These are phyloP conservation scores for Labeo calbasu DNA, from an alignment of 2,797 vertebrate genomes.

Conservation along the genomic window DNA sequence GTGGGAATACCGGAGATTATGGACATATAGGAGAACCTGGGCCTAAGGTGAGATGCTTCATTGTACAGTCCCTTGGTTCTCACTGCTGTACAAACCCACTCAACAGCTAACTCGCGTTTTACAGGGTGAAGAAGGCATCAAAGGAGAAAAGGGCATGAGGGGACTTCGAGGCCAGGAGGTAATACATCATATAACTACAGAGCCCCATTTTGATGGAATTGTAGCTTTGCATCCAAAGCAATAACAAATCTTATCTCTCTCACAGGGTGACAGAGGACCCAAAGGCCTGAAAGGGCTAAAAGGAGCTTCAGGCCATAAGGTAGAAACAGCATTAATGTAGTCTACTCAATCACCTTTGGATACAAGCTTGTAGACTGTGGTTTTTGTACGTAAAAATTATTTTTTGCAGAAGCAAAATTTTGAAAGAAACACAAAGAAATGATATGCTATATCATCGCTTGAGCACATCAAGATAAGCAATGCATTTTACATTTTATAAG, in stretches of 20 bases:
- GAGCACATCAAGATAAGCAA: not conserved
- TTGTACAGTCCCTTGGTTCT: not conserved
- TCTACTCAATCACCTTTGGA: not conserved
- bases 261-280: slow-evolving; percentile 76
- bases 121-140: slow-evolving; percentile 75
- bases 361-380: not conserved
- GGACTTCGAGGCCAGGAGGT: slow-evolving; percentile 74
- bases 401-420: not conserved
- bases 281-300: slow-evolving; percentile 81
- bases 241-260: slow-evolving; percentile 52
- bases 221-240: slow-evolving; percentile 23
- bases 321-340: slow-evolving; percentile 59
- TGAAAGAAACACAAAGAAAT: not conserved
- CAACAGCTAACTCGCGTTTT: slow-evolving; percentile 25
- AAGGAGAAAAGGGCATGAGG: slow-evolving; percentile 79
- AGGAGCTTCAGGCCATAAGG: slow-evolving; percentile 81
- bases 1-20: slow-evolving; percentile 71
- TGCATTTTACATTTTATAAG: not conserved
- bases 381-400: not conserved
- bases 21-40: slow-evolving; percentile 75
- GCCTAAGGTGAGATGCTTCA: slow-evolving; percentile 66
- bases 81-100: not conserved
- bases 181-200: slow-evolving; percentile 55
- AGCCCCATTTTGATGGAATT: slow-evolving; percentile 29
- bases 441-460: not conserved